phyloP scores from a whole-genome alignment of 2,888 invertebrate genomes.

The Hypomecis atomaria region DNA sequence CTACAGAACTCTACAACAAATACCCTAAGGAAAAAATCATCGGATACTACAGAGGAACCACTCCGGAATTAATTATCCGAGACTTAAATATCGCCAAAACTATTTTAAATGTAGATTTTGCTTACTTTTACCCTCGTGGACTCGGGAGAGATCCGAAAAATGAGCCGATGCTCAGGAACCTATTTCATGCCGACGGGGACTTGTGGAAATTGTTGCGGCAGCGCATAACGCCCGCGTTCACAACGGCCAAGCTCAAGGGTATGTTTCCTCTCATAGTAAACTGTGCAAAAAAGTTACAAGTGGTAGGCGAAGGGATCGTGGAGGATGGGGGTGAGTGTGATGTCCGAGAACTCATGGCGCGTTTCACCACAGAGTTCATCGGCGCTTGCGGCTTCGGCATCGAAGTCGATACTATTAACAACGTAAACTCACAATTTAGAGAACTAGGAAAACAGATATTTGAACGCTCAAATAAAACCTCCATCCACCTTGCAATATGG shows the following conservation, averaged over 20 bases:
- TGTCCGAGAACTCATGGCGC: slow-evolving; percentile 62
- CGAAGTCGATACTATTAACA: slow-evolving; percentile 57
- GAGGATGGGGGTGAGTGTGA: slow-evolving; percentile 55
- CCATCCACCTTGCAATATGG: slow-evolving; percentile 46
- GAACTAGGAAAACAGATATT: slow-evolving; percentile 56
- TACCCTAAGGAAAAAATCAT: slow-evolving; percentile 67
- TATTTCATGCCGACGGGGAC: slow-evolving; percentile 68
- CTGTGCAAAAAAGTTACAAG: slow-evolving; percentile 63
- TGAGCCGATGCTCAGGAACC: slow-evolving; percentile 59
- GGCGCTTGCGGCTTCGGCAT: slow-evolving; percentile 68
- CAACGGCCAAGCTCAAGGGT: slow-evolving; percentile 64
- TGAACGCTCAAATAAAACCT: slow-evolving; percentile 40
- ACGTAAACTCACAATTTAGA: slow-evolving; percentile 60
- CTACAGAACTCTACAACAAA: slow-evolving; percentile 59
- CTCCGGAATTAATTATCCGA: slow-evolving; percentile 62
- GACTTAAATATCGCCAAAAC: slow-evolving; percentile 61
- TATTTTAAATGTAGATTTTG: slow-evolving; percentile 62
- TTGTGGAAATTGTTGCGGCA: slow-evolving; percentile 67
- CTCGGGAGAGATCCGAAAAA: slow-evolving; percentile 51
- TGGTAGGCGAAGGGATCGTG: slow-evolving; percentile 51
- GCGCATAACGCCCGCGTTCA: slow-evolving; percentile 69
- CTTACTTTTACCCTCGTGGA: slow-evolving; percentile 61
- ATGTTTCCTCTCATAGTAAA: slow-evolving; percentile 72
- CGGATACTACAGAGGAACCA: slow-evolving; percentile 62
- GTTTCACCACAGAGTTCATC: slow-evolving; percentile 66